Conservation (phyloP, 2,888 invertebrate species). For the Calephelis perditalis region DNA sequence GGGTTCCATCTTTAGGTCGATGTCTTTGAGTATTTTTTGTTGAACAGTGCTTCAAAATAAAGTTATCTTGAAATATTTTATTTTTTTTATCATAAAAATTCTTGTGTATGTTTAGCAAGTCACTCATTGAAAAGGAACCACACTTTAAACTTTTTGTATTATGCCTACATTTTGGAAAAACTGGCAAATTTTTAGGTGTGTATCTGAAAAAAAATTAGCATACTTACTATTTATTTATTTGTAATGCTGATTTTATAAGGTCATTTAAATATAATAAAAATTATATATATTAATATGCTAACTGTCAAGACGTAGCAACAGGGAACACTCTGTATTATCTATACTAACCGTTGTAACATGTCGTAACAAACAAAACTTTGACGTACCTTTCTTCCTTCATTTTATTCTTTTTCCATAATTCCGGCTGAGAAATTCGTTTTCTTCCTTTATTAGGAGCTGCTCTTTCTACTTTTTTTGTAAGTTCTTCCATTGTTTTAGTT, state of each 20-base stretch:
- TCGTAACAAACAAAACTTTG: conserved; percentile 6
- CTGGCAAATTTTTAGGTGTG: conserved; percentile 6
- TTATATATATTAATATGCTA: conserved; percentile 5
- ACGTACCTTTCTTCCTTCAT: conserved; percentile 14
- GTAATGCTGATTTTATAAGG: no score
- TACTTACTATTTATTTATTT: no score
- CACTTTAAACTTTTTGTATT: conserved; percentile 16
- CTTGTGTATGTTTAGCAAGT: conserved; percentile 14
- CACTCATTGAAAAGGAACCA: conserved; percentile 10
- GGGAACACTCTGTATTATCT: conserved; percentile 11
- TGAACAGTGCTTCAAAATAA: conserved; percentile 14
- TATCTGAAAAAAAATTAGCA: conserved; percentile 12
- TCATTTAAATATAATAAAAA: conserved; percentile 10
- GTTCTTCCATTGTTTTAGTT: conserved; percentile 12
- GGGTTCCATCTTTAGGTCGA: conserved; percentile 13
- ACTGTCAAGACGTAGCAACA: conserved; percentile 8
- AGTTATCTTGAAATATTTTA: conserved; percentile 14
- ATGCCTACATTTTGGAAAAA: conserved; percentile 13
- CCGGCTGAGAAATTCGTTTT: conserved; percentile 11
- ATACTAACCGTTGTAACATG: conserved; percentile 6
- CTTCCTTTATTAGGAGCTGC: conserved; percentile 14
- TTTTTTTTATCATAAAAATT: conserved; percentile 13
- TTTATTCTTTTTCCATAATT: conserved; percentile 12
- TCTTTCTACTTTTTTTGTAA: conserved; percentile 12
- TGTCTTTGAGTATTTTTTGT: conserved; percentile 16